Base-by-base conservation (phyloP, 2,797 vertebrate species). In the Todus mexicanus region DNA sequence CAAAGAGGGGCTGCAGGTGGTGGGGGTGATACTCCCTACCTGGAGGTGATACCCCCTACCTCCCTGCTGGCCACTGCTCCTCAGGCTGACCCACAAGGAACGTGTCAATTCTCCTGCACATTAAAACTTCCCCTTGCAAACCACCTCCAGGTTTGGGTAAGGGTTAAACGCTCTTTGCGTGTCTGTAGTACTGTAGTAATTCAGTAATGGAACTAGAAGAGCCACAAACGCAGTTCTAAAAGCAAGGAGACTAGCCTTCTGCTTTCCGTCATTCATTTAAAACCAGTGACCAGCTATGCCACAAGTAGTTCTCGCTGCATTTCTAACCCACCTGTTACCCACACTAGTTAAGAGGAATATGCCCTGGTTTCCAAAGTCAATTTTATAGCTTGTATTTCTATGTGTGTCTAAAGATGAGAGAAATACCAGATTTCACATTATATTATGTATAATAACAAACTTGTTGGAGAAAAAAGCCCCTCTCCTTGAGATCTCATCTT, bases 71-170 rank as follows among this genome's bases (percentile, higher is more conserved):
- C 56, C 74, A 11, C 63, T 3, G 2, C 23, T 60, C 19, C 74
- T 37, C 60, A 25, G 68, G 50, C 43, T 78, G 72, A 40, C 22
- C 27, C 19, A 0, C 3, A 3, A 45, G 64, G 72, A 86, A 54
- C 60, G 47, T 9, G 3, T 29, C 0, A 0, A 14, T 40, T 15
- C 25, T 84, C 33, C 50, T 63, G 61, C 37, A 42, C 27, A 2
- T 6, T 19, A 27, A 76, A 77, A 7, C 26, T 93, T 74, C 66
- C 45, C 60, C 45, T 74, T 64, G 65, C 59, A 82, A 68, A 60
- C 15, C 9, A 22, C 3, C 51, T 57, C 53, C 42, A 59, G 43
- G 31, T 71, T 59, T 48, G 84, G 63, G 38, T 33, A 42, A 74
- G 53, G 51, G 57, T 48, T 74, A 59, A 37, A 38, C 21, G 6